These are phyloP conservation scores for Tenthredo livida DNA, from an alignment of 2,888 invertebrate species.

Conservation along the genomic window DNA sequence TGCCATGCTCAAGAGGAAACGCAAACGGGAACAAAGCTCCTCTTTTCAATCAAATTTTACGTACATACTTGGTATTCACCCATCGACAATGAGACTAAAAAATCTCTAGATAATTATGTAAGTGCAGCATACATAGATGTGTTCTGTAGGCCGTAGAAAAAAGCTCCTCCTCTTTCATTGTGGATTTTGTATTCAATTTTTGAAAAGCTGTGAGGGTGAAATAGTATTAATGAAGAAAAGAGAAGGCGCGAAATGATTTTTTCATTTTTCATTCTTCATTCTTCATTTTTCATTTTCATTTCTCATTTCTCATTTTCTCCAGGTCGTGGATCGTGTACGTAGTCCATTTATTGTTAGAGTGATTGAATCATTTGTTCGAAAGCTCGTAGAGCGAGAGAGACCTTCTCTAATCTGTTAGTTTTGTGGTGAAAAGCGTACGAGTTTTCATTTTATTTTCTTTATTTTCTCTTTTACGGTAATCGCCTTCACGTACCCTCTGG, in stretches of 20 bases:
- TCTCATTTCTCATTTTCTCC: no score
- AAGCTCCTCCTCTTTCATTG: not conserved
- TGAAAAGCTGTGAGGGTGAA: not conserved
- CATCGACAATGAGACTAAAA: not conserved
- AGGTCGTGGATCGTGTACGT: no score
- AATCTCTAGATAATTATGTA: not conserved
- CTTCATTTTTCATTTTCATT: no score
- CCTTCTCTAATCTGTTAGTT: conserved; percentile 5
- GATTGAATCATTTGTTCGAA: not conserved
- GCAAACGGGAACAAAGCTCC: not conserved
- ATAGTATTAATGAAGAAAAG: not conserved
- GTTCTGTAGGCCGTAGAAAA: not conserved
- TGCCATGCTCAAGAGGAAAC: not conserved
- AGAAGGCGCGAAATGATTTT: not conserved
- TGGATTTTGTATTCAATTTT: not conserved
- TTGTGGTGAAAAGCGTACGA: not conserved
- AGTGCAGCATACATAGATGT: not conserved
- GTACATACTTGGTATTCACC: not conserved
- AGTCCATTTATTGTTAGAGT: no score
- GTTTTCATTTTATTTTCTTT: not conserved
- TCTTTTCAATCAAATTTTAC: not conserved
- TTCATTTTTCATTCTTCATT: no score
- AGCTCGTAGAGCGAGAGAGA: not conserved
- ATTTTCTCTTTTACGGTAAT: not conserved
- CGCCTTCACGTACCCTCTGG: no score